Evolutionary conservation across 2,113 vertebrate species (phyloP).

Genomic region (Archocentrus centrarchus): DNA sequence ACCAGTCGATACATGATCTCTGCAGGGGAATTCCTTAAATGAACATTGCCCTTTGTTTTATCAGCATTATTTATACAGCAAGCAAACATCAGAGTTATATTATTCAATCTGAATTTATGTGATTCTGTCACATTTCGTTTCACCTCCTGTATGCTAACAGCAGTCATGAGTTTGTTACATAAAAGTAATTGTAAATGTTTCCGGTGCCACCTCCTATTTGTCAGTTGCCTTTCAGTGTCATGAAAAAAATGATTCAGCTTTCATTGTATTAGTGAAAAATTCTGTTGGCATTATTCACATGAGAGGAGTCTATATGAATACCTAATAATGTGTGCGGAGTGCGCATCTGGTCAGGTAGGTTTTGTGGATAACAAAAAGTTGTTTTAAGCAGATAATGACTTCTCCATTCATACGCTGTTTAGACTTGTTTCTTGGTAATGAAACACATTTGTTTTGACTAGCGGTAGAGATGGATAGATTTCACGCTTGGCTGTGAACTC

Average conservation of each 20-base stretch:
- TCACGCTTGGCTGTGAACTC: constrained; percentile 32
- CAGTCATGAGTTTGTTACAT: not conserved
- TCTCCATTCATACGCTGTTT: not conserved
- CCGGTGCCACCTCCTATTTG: rapidly evolving
- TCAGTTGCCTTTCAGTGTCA: not conserved
- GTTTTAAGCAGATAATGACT: not conserved
- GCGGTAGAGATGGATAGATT: constrained; percentile 17
- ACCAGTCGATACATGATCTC: not conserved
- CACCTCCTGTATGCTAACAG: not conserved
- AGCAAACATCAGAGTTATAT: not conserved
- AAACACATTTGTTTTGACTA: constrained; percentile 23
- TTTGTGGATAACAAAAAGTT: not conserved
- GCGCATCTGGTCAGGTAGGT: too few relatives aligned
- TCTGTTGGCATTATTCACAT: not conserved
- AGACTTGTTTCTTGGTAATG: not conserved
- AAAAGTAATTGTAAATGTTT: not conserved
- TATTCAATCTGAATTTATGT: not conserved
- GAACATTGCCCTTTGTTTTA: not conserved
- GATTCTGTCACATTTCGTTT: not conserved
- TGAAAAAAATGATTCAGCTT: constrained; percentile 3
- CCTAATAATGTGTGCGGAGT: not conserved
- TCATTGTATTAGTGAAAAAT: constrained; percentile 5
- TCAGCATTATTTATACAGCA: rapidly evolving
- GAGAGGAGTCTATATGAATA: not conserved
- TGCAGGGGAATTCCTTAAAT: not conserved